These are phyloP conservation scores for Drosophila histrio DNA, from an alignment of 2,888 invertebrate genomes.

Conservation along the genomic window DNA sequence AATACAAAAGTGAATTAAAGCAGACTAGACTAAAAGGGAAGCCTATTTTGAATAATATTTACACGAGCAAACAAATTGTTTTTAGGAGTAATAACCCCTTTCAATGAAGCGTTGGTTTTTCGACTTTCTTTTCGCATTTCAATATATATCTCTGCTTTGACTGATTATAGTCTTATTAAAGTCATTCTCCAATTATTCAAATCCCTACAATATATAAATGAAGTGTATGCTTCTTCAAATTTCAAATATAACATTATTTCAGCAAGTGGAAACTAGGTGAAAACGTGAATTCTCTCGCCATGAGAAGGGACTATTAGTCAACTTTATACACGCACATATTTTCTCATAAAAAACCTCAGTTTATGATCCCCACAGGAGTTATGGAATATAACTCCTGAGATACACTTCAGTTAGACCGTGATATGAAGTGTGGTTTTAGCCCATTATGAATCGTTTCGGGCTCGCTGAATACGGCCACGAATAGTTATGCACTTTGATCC, in stretches of 20 bases:
- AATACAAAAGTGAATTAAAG: neutral
- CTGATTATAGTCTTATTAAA: no score
- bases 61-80: neutral
- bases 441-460: neutral
- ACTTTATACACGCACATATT: neutral
- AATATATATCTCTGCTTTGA: no score
- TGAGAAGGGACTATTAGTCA: no score
- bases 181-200: no score
- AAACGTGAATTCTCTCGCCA: no score
- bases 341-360: neutral
- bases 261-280: no score
- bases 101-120: no score
- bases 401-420: neutral
- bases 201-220: no score
- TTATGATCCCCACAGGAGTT: neutral
- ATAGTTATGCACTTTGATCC: conserved; percentile 4
- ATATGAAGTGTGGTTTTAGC: neutral
- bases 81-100: no score
- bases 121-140: no score
- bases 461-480: neutral
- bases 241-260: no score
- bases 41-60: neutral
- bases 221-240: no score
- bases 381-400: neutral
- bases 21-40: neutral